These are phyloP conservation scores for Henicopernis longicauda DNA, from an alignment of 2,113 vertebrate genomes.

Conservation along the genomic window DNA sequence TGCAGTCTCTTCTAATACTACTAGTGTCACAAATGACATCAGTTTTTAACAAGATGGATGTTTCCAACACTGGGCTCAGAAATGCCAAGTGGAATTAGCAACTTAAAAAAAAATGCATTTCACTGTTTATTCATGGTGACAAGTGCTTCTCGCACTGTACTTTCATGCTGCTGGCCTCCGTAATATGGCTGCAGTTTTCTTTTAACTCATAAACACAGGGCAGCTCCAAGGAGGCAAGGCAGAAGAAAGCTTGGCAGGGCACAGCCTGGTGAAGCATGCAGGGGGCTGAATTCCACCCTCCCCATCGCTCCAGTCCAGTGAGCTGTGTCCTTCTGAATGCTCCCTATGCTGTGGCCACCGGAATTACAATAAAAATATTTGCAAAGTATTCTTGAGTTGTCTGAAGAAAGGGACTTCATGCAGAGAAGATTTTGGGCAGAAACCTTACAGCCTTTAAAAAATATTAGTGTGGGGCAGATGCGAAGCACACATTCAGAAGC, in stretches of 20 bases:
- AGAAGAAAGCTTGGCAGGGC: slow-evolving; percentile 6
- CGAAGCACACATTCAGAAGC: neutral
- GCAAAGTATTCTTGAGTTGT: slow-evolving; percentile 7
- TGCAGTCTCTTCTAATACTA: slow-evolving; percentile 28
- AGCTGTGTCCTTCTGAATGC: slow-evolving; percentile 44
- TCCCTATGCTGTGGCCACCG: neutral
- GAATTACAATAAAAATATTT: slow-evolving; percentile 46
- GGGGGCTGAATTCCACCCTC: slow-evolving; percentile 22
- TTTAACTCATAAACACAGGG: neutral
- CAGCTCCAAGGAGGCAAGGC: neutral
- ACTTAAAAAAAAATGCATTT: neutral
- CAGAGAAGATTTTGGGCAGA: neutral
- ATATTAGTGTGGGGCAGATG: neutral
- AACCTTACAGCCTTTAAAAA: neutral
- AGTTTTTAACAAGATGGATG: slow-evolving; percentile 48
- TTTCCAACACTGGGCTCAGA: neutral
- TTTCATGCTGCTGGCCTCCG: neutral
- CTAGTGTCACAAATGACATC: slow-evolving; percentile 26
- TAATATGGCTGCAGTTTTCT: neutral
- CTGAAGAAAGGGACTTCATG: neutral
- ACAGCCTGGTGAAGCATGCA: neutral
- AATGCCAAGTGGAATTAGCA: slow-evolving; percentile 49
- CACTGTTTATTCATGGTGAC: slow-evolving; percentile 26
- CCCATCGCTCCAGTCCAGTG: neutral
- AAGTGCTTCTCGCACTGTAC: neutral